Percentiles rank a stretch among this genome's conserved stretches.
Conservation (phyloP, 2,797 vertebrate genomes). For the Apodemus agrarius region DNA sequence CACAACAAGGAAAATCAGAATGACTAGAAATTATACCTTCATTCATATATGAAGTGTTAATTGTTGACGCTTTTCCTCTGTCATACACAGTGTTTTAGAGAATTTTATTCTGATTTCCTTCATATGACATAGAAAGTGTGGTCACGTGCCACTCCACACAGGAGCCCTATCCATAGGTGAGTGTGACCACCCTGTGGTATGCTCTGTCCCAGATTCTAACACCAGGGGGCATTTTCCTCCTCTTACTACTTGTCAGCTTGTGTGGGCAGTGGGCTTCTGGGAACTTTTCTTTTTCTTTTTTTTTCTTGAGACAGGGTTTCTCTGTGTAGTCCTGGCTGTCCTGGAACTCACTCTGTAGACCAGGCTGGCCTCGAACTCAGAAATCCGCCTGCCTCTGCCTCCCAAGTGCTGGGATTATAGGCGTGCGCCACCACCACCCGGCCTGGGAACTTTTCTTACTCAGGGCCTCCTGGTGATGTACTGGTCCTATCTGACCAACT, state of each 20-base stretch:
- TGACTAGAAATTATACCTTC: neutral
- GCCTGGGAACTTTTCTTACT: neutral
- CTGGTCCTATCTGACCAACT: neutral
- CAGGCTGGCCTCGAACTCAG: too few species aligned
- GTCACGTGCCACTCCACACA: rapidly evolving
- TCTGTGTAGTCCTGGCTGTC: too few species aligned
- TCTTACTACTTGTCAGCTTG: neutral
- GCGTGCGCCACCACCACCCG: too few species aligned
- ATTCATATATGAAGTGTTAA: neutral
- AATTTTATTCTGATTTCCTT: neutral
- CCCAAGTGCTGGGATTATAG: too few species aligned
- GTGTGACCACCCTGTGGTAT: neutral
- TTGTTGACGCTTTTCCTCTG: neutral
- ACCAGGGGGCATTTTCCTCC: neutral
- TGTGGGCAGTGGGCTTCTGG: neutral
- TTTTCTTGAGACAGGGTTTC: too few species aligned
- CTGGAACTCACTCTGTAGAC: too few species aligned
- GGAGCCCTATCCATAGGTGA: neutral
- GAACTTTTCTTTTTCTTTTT: too few species aligned
- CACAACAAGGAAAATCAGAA: neutral
- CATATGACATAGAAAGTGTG: neutral
- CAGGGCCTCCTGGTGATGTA: neutral
- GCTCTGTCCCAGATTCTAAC: neutral
- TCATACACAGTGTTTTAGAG: rapidly evolving
- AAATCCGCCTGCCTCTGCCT: too few species aligned